Conservation (phyloP, 1,140 invertebrate genomes). For the Eubasilissa regina region DNA sequence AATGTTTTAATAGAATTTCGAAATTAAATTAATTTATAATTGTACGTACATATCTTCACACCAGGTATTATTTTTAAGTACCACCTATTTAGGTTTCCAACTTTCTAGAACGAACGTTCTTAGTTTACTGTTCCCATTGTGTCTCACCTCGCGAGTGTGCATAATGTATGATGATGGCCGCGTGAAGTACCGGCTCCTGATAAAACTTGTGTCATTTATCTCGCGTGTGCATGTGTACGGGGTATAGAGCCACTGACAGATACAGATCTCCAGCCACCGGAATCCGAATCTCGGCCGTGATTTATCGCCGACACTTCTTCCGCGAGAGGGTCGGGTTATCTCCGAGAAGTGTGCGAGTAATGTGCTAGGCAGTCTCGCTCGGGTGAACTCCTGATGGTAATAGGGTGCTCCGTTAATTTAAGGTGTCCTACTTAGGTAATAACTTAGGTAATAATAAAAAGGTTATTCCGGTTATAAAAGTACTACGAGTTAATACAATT, state of each 20-base stretch:
- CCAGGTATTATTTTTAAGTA: too few species aligned
- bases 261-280: constrained; percentile 18
- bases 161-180: too few species aligned
- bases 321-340: not conserved
- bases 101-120: too few species aligned
- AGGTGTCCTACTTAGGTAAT: not conserved
- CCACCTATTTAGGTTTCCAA: too few species aligned
- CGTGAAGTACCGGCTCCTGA: not conserved
- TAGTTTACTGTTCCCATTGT: too few species aligned
- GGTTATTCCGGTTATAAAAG: too few species aligned
- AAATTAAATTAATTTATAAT: too few species aligned
- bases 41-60: too few species aligned
- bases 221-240: constrained; percentile 9
- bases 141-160: too few species aligned
- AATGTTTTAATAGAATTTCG: too few species aligned
- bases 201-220: constrained; percentile 37
- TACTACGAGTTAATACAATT: not conserved
- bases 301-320: constrained; percentile 35
- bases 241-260: constrained; percentile 25
- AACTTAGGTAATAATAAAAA: too few species aligned
- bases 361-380: not conserved
- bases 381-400: not conserved
- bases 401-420: not conserved
- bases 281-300: constrained; percentile 6
- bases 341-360: constrained; percentile 9